Evolutionary conservation across 1,140 invertebrate genomes (phyloP).

Genomic region (Belonocnema kinseyi): DNA sequence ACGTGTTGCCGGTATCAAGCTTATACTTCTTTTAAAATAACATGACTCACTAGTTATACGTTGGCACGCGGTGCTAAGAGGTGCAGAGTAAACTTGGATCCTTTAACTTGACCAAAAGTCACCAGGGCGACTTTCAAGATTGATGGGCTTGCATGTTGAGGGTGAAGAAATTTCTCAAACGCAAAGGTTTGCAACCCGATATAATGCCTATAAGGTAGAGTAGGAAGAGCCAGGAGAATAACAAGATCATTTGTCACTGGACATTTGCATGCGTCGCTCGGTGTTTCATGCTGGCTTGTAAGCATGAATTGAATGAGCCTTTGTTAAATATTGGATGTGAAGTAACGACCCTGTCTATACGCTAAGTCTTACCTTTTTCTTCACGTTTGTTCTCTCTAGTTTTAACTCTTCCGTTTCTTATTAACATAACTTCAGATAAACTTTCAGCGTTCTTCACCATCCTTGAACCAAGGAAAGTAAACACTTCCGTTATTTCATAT

Average conservation of each 20-base stretch:
- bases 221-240: constrained; percentile 60
- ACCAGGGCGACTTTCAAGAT: background rate
- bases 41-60: constrained; percentile 22
- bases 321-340: constrained; percentile 71
- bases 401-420: background rate
- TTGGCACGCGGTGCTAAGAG: background rate
- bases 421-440: background rate
- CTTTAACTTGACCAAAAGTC: constrained; percentile 21
- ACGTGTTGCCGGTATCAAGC: background rate
- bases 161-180: constrained; percentile 17
- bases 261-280: constrained; percentile 71
- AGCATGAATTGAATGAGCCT: constrained; percentile 69
- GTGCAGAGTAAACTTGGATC: constrained; percentile 1
- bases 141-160: background rate
- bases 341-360: constrained; percentile 63
- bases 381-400: background rate
- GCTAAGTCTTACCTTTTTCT: background rate
- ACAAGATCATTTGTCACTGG: constrained; percentile 74
- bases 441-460: too few species aligned
- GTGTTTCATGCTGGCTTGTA: constrained; percentile 60
- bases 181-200: constrained; percentile 33
- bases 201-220: constrained; percentile 45
- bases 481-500: too few species aligned
- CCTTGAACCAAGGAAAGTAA: too few species aligned
- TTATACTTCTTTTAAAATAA: constrained; percentile 2